phyloP scores from a whole-genome alignment of 2,113 vertebrate genomes.

The Trochalopteron elliotii region DNA sequence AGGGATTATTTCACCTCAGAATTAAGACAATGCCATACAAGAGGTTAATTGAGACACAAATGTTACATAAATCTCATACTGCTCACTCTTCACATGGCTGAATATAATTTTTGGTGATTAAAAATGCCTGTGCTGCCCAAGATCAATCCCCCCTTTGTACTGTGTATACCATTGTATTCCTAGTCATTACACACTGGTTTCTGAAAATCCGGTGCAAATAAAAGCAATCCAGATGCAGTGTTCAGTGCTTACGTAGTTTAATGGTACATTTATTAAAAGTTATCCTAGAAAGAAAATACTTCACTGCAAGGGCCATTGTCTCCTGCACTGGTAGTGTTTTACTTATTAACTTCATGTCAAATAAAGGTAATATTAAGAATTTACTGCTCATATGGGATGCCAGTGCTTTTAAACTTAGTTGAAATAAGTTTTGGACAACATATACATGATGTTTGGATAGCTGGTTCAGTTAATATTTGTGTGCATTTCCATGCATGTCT shows the following conservation, averaged over 20 bases:
- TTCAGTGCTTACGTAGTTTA: not conserved
- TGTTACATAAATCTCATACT: not conserved
- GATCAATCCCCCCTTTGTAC: not conserved
- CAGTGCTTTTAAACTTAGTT: not conserved
- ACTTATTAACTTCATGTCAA: not conserved
- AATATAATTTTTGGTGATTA: conserved; percentile 1
- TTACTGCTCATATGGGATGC: not conserved
- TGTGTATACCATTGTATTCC: not conserved
- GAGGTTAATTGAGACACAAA: not conserved
- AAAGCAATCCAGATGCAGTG: not conserved
- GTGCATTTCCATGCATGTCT: not conserved
- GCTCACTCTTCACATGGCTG: not conserved
- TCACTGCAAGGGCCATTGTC: not conserved
- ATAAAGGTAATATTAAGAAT: not conserved
- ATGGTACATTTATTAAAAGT: not conserved
- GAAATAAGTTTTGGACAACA: not conserved
- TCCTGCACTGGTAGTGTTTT: not conserved
- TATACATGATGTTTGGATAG: not conserved
- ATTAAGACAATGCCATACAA: not conserved
- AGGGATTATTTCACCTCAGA: not conserved
- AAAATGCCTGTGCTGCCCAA: not conserved
- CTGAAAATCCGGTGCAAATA: not conserved
- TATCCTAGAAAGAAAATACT: not conserved
- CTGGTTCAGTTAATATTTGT: conserved; percentile 20
- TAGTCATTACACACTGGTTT: not conserved